Evolutionary conservation across 2,113 vertebrate genomes (phyloP).

Genomic region (Bufo gargarizans): DNA sequence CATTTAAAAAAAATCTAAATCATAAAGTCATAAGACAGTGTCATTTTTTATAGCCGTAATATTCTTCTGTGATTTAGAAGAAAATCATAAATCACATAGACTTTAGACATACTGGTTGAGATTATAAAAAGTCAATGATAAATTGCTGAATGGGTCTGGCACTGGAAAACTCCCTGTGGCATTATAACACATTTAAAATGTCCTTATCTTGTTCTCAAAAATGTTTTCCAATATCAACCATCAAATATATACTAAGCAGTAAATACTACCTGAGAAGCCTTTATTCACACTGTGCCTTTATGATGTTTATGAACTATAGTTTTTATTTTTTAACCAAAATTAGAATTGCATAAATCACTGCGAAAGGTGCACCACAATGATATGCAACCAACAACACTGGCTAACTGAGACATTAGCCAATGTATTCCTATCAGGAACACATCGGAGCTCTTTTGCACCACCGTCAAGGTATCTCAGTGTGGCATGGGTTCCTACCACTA

Average conservation of each 20-base stretch:
- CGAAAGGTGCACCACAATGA: too few relatives aligned
- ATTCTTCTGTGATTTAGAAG: neutral
- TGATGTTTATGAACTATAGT: too few relatives aligned
- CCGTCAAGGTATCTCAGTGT: too few relatives aligned
- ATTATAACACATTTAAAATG: neutral
- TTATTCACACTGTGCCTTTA: neutral
- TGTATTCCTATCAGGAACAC: too few relatives aligned
- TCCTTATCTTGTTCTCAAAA: neutral
- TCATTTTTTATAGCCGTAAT: neutral
- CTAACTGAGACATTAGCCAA: too few relatives aligned
- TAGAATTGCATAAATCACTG: too few relatives aligned
- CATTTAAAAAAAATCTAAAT: neutral
- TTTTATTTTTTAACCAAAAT: too few relatives aligned
- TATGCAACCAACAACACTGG: too few relatives aligned
- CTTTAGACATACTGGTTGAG: neutral
- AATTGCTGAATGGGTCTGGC: neutral
- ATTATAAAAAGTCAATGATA: slow-evolving; percentile 9
- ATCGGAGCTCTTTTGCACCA: too few relatives aligned
- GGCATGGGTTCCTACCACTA: too few relatives aligned
- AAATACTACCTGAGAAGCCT: neutral
- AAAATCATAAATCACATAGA: neutral
- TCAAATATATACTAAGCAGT: neutral
- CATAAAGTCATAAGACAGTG: neutral
- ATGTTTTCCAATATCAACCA: neutral
- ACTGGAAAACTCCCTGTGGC: neutral